Evolutionary conservation across 2,797 vertebrate genomes (phyloP), one percentile per base, ranked within the genome.

Genomic region (Acipenser oxyrinchus): DNA sequence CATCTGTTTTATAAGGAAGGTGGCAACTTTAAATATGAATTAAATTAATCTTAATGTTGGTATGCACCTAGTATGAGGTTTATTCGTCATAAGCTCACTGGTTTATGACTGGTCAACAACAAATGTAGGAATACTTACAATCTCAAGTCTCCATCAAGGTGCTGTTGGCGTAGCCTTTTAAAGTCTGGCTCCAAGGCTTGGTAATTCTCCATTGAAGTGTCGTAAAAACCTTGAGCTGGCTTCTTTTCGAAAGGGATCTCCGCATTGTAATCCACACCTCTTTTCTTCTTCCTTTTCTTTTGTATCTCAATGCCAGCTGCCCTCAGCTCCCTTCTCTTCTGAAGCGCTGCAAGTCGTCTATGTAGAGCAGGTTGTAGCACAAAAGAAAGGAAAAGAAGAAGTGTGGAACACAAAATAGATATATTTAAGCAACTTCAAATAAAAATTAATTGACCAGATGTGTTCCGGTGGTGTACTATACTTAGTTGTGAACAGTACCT

Each of bases 221-320:
- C 96, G 66, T 96, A 99, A 76, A 99, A 99, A 69, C 97, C 96
- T 75, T 91, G 77, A 0, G 96, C 90, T 6, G 97, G 95, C 77
- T 97, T 98, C 85, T 99, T 99, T 66, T 98, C 90, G 72, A 99
- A 99, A 1, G 97, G 97, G 75, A 99, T 97, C 83, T 99, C 97
- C 37, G 97, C 95, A n/a, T 99, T 99, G 84, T 99, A 99, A 81
- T 99, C 95, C 2, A 99, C 96, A 6, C 95, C 96, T 75, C 96
- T 91, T 78, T 99, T 99, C 89, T 96, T 98, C 84, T 99, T 99
- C 70, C 96, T 92, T 79, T 99, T 99, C 82, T 96, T 99, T 83
- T 95, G 93, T 69, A 98, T 93, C 69, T 93, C 90, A 66, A 99
- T 99, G 64, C 97, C 96, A 37, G 97, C 97, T 8, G 97, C 97